These are phyloP conservation scores for Vidua macroura DNA, from an alignment of 2,113 vertebrate species.

Conservation along the genomic window DNA sequence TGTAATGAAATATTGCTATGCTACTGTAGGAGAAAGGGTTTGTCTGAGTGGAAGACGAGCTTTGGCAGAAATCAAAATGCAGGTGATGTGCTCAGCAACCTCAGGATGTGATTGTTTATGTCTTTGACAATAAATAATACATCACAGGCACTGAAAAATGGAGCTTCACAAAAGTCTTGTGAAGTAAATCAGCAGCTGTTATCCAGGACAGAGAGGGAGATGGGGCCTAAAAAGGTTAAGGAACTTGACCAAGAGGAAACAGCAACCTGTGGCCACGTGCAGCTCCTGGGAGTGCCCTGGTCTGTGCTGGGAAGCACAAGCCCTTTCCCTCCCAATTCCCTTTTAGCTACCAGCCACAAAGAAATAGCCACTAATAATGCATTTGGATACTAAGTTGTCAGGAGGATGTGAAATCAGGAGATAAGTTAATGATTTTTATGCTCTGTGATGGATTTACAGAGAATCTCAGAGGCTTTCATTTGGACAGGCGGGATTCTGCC, in stretches of 20 bases:
- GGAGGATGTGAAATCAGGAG: background rate
- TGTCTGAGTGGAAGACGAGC: background rate
- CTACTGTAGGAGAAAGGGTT: background rate
- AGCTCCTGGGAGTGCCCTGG: background rate
- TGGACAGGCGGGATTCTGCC: background rate
- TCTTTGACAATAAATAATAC: constrained; percentile 54
- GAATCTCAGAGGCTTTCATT: constrained; percentile 11
- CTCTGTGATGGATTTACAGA: constrained; percentile 10
- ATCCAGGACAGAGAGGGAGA: background rate
- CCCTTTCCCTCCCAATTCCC: background rate
- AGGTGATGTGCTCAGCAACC: constrained; percentile 24
- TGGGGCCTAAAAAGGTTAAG: background rate
- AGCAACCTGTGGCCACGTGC: background rate
- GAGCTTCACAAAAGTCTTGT: constrained; percentile 9
- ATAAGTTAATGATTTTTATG: constrained; percentile 12
- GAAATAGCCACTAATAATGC: background rate
- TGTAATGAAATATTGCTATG: background rate
- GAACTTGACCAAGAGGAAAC: background rate
- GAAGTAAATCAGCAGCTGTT: constrained; percentile 51
- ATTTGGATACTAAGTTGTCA: background rate
- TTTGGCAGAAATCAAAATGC: constrained; percentile 59
- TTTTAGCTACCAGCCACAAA: background rate
- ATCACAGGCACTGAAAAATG: constrained; percentile 33
- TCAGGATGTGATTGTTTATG: constrained; percentile 24
- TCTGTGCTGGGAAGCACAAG: background rate